Evolutionary conservation across 30 jellyfish, hydroid and myxozoan genomes (phyloP), one percentile per base, ranked within the genome.

Genomic region (Cassiopea xamachana): DNA sequence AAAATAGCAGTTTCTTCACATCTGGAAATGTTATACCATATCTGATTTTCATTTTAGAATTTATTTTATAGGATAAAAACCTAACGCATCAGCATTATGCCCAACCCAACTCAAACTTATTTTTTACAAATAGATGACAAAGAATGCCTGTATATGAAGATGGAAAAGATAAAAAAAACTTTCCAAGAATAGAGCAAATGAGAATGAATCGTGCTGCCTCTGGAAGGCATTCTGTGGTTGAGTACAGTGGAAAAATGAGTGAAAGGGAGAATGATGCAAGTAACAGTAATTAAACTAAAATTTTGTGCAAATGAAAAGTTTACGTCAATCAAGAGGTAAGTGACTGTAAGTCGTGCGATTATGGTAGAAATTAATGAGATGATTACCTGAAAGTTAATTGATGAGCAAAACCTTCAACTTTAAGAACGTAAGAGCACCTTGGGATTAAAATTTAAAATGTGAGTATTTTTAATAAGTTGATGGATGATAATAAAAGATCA

Each of bases 351-450:
- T n/a, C 46, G 80, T 6, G 80, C 19, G 80, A 55, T 19, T 7
- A 15, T 71, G 80, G 55, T 43, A 71, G 71, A 46, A 61, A 76
- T 60, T 46, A 74, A 73, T 1, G 87, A 13, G 48, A 69, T 85
- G 93, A 48, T 85, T 88, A 88, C 95, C 95, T 88, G 95, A 78
- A 88, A 50, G 88, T 79, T 88, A 88, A 62, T 45, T 88, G 82
- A 48, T 88, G 90, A 43, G 79, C 75, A 60, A 77, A 88, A 50
- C 95, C 95, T 80, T 88, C 95, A 88, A 83, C 95, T 88, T 88
- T 88, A 47, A 88, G 95, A 62, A 80, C 60, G 90, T 88, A 88
- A 77, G 95, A 77, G 72, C 90, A 80, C 95, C 95, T 88, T 88
- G 69, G 76, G 74, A 88, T 78, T 59, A 72, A 79, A 88, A 46